Percentiles rank a stretch among this genome's conserved stretches.
Evolutionary conservation across 2,888 invertebrate species (phyloP).

Genomic region (Philaethria dido): DNA sequence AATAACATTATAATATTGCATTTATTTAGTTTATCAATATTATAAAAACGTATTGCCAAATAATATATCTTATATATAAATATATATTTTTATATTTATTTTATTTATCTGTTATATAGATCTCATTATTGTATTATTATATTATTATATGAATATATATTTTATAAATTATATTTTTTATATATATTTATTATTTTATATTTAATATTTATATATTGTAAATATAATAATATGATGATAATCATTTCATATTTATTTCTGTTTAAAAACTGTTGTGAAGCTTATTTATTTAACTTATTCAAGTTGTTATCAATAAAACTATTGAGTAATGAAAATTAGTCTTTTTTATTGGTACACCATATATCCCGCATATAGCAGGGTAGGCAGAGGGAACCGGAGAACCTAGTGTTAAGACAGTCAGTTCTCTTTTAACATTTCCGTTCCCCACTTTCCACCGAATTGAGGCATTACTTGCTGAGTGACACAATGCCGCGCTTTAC

Average conservation of each 20-base stretch:
- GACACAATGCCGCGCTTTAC: no score
- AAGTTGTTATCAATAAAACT: slow-evolving; percentile 70
- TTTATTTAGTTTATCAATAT: slow-evolving; percentile 59
- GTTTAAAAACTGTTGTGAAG: slow-evolving; percentile 50
- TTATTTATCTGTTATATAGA: slow-evolving; percentile 50
- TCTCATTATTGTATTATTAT: slow-evolving; percentile 56
- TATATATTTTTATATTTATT: slow-evolving; percentile 29
- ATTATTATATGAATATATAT: slow-evolving; percentile 48
- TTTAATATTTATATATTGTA: slow-evolving; percentile 53
- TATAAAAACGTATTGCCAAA: slow-evolving; percentile 47
- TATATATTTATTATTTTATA: slow-evolving; percentile 38
- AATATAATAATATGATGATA: slow-evolving; percentile 52
- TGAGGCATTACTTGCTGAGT: no score
- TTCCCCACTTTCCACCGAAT: no score
- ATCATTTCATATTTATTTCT: slow-evolving; percentile 49
- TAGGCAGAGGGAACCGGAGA: no score
- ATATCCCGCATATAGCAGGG: no score
- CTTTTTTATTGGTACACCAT: slow-evolving; percentile 27
- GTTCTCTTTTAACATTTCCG: no score
- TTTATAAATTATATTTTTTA: slow-evolving; percentile 2
- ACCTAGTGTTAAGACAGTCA: no score
- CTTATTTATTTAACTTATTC: slow-evolving; percentile 59
- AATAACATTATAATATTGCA: slow-evolving; percentile 51
- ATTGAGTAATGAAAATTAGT: slow-evolving; percentile 62
- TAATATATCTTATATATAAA: slow-evolving; percentile 49